phyloP scores from a whole-genome alignment of 2,113 vertebrate genomes.

The Vulpes lagopus region DNA sequence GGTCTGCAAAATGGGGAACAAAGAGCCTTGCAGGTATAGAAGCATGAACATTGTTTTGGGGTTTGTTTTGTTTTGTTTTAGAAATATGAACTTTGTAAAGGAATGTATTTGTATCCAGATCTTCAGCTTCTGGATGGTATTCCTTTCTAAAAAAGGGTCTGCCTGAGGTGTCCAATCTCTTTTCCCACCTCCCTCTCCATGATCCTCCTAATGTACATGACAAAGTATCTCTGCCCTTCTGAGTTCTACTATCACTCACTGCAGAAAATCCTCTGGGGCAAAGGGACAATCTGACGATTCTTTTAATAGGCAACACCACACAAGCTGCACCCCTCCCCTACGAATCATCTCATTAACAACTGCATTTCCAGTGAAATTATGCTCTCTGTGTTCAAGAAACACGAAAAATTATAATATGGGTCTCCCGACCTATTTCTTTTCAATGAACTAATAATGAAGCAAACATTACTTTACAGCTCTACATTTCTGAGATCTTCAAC shows the following conservation, averaged over 20 bases:
- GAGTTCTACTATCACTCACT: background rate
- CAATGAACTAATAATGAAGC: background rate
- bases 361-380: background rate
- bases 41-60: background rate
- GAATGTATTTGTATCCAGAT: background rate
- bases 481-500: background rate
- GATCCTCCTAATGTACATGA: background rate
- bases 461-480: background rate
- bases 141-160: background rate
- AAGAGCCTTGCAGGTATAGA: background rate
- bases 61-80: background rate
- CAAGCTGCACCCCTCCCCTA: background rate
- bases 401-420: background rate
- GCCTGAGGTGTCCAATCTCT: background rate
- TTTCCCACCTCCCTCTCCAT: background rate
- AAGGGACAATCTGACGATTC: background rate
- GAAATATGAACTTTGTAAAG: background rate
- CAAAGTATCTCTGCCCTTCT: background rate
- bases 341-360: background rate
- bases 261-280: background rate
- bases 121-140: background rate
- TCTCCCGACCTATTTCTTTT: background rate
- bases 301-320: background rate
- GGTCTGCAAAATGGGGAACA: background rate
- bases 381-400: background rate